Percentiles rank a stretch among this genome's conserved stretches.
Evolutionary conservation across 2,797 vertebrate genomes (phyloP).

Genomic region (Pogoniulus pusillus): DNA sequence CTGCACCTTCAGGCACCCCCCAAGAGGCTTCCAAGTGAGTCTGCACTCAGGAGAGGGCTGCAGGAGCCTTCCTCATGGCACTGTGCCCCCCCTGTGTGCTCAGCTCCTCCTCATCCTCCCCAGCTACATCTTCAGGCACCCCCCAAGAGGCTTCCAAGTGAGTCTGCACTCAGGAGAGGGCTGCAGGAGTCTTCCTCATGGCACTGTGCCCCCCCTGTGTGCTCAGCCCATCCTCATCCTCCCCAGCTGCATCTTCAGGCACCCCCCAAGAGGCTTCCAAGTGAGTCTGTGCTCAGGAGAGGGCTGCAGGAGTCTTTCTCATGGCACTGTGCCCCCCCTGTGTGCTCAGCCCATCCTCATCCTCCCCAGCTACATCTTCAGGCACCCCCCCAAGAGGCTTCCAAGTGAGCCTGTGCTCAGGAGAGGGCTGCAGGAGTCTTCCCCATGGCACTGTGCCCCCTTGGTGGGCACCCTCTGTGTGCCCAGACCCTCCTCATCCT

Average conservation of each 20-base stretch:
- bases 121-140: not conserved
- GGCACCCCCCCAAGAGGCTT: fast-evolving
- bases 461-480: too few species aligned
- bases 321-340: fast-evolving
- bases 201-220: fast-evolving
- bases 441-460: fast-evolving
- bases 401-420: not conserved
- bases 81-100: not conserved
- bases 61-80: not conserved
- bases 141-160: fast-evolving
- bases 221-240: not conserved
- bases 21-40: fast-evolving
- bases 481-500: too few species aligned
- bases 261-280: fast-evolving
- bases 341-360: not conserved
- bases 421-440: fast-evolving
- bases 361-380: not conserved
- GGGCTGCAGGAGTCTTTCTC: not conserved
- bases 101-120: not conserved
- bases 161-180: fast-evolving
- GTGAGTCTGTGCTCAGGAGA: not conserved
- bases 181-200: not conserved
- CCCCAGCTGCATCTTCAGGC: not conserved
- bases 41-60: fast-evolving
- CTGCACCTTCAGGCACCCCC: not conserved